Base-by-base conservation (phyloP, 1,140 invertebrate genomes). In the Apis cerana region DNA sequence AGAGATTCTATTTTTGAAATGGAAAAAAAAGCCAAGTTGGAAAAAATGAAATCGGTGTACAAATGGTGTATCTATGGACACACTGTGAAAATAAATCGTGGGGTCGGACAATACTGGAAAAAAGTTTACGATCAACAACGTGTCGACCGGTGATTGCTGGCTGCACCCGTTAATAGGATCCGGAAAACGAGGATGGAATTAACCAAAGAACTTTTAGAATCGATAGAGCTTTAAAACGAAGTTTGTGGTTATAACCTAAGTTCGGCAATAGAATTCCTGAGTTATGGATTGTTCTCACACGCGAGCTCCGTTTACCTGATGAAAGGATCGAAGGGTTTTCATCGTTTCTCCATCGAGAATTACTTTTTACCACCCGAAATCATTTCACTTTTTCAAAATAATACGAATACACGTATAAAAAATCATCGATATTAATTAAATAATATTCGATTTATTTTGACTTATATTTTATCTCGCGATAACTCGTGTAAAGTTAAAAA, bases 251-350 rank as follows among this genome's bases (percentile, higher is more conserved):
- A 77, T 76, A 77, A 82, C 74, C 74, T 15, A 77, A 82, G 74
- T 77, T 82, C 48, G 80, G 74, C 75, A 77, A 82, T 82, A 82
- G 80, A 82, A 82, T 82, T 70, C 80, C 64, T 82, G 80, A 82
- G 80, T 82, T 82, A 82, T 70, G 64, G 80, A 27, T 69, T 82
- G 65, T 82, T 77, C 75, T 67, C 54, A 43, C 75, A 82, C 80
- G 75, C 75, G 50, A 70, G 56, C n/a, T 56, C 27, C 69, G 48
- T 74, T 65, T 17, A 19, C 13, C 27, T 54, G 33, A 48, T 78
- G 65, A 75, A 75, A 75, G 33, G 52, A 62, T 23, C 69, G 74
- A 71, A 65, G 33, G 72, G 27, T 27, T 69, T 68, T 71, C 72
- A 54, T 82, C 62, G 59, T 65, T 62, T 43, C 62, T 0, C 33